Percentiles rank a stretch among this genome's conserved stretches.
Evolutionary conservation across 2,797 vertebrate genomes (phyloP).

Genomic region (Sciaenops ocellatus): DNA sequence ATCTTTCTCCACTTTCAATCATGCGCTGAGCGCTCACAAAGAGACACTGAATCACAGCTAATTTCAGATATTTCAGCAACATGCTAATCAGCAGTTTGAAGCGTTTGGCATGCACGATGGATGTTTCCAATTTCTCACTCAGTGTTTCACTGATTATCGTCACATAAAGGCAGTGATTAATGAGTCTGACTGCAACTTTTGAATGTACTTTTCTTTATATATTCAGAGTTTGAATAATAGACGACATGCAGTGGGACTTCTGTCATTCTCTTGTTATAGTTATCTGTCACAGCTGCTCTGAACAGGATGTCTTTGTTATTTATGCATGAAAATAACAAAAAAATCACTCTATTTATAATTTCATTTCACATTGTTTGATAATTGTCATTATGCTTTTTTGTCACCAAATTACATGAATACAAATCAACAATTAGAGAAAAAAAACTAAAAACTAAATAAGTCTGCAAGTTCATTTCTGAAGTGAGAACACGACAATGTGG

Average conservation of each 20-base stretch:
- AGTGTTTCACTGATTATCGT: constrained; percentile 14
- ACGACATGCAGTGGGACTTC: not conserved
- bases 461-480: no score
- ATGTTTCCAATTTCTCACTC: constrained; percentile 3
- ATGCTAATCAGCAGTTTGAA: constrained; percentile 32
- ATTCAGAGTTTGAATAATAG: not conserved
- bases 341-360: not conserved
- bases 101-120: constrained; percentile 2
- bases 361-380: not conserved
- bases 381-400: not conserved
- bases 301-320: not conserved
- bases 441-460: no score
- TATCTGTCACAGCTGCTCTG: constrained; percentile 9
- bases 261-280: not conserved
- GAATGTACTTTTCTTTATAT: not conserved
- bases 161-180: constrained; percentile 23
- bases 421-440: not conserved
- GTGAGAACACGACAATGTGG: no score
- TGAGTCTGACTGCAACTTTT: constrained; percentile 6
- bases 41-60: constrained; percentile 8
- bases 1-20: constrained; percentile 21
- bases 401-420: not conserved
- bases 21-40: constrained; percentile 15
- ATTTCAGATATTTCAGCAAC: constrained; percentile 26
- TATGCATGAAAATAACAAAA: not conserved